These are phyloP conservation scores for Drosophila buzzatii DNA, from an alignment of 2,888 invertebrate species.

Conservation along the genomic window DNA sequence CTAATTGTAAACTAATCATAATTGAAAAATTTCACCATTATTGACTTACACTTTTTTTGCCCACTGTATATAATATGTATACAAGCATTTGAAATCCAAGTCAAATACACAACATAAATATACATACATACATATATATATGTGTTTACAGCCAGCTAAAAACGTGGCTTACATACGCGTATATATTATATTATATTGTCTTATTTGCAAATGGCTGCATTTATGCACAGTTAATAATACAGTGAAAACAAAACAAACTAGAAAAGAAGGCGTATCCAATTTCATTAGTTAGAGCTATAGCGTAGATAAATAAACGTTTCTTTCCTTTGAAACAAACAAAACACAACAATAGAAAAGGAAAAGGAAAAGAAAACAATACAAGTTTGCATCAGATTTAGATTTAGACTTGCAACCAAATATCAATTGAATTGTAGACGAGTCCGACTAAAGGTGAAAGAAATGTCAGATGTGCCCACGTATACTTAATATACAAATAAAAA, in stretches of 20 bases:
- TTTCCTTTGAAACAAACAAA: not conserved
- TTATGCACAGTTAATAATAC: constrained; percentile 3
- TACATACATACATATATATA: too few relatives aligned
- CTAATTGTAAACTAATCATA: too few relatives aligned
- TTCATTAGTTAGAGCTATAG: constrained; percentile 26
- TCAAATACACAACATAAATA: constrained; percentile 41
- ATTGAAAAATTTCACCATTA: too few relatives aligned
- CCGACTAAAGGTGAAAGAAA: constrained; percentile 70
- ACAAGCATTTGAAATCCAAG: constrained; percentile 59
- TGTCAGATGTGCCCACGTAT: constrained; percentile 52
- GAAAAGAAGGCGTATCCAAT: constrained; percentile 47
- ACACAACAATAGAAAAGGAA: not conserved
- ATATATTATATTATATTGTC: constrained; percentile 23
- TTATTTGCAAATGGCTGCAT: constrained; percentile 65
- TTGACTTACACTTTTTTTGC: too few relatives aligned
- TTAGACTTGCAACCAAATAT: constrained; percentile 33
- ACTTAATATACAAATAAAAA: constrained; percentile 5
- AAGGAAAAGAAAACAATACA: not conserved
- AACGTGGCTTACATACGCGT: not conserved
- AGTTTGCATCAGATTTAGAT: not conserved
- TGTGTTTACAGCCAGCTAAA: too few relatives aligned
- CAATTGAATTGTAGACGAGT: constrained; percentile 46
- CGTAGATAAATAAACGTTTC: constrained; percentile 25
- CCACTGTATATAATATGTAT: constrained; percentile 4
- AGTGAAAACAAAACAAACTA: not conserved